These are phyloP conservation scores for Himalopsyche kuldschensis DNA, from an alignment of 2,888 invertebrate species.

Conservation along the genomic window DNA sequence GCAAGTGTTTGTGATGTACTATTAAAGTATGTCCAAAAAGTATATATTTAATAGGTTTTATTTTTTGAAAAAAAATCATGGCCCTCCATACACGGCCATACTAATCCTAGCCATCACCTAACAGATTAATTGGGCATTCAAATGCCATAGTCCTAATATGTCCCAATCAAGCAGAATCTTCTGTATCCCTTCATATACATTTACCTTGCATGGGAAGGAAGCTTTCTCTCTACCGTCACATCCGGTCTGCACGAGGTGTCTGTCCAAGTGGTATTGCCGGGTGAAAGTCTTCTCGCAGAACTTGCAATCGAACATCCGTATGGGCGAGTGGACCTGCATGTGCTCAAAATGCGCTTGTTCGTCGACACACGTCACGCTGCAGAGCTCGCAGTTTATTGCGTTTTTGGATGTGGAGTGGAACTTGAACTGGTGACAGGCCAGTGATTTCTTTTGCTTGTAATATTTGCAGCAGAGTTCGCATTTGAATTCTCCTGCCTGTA, in stretches of 20 bases:
- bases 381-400: slow-evolving; percentile 66
- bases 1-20: no score
- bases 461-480: slow-evolving; percentile 70
- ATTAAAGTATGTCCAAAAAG: no score
- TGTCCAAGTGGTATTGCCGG: slow-evolving; percentile 72
- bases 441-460: slow-evolving; percentile 69
- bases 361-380: slow-evolving; percentile 67
- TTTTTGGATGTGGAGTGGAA: slow-evolving; percentile 68
- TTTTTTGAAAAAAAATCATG: no score
- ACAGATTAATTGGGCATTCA: no score
- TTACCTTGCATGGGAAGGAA: slow-evolving; percentile 48
- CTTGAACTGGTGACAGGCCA: slow-evolving; percentile 66
- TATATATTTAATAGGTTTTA: no score
- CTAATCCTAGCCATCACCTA: no score
- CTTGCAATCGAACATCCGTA: slow-evolving; percentile 59
- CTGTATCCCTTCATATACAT: not conserved
- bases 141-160: no score
- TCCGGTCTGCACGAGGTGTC: slow-evolving; percentile 70
- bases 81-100: no score
- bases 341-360: slow-evolving; percentile 67
- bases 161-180: no score
- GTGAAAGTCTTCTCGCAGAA: slow-evolving; percentile 74
- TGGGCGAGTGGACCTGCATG: slow-evolving; percentile 59
- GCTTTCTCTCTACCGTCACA: slow-evolving; percentile 60
- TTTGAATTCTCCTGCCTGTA: slow-evolving; percentile 48